Base-by-base conservation (phyloP, 2,113 vertebrate species). In the Perccottus glenii region DNA sequence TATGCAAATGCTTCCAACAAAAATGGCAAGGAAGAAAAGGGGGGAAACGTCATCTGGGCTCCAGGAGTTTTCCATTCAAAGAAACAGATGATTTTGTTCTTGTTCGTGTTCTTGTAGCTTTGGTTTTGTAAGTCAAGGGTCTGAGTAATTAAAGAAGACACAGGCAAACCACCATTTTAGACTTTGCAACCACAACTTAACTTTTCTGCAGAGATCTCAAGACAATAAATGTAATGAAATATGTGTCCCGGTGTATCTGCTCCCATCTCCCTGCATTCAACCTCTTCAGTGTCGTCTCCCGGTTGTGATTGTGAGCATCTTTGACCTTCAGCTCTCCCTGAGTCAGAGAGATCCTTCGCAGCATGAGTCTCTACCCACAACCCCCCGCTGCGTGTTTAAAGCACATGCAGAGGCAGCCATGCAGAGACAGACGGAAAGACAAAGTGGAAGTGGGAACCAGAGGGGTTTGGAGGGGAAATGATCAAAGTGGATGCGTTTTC, bases 301-400 rank as follows among this genome's bases (percentile, higher is more conserved):
- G 67, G 77, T 84, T 85, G 78, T 78, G 84, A 86, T 90, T 82
- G 72, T 63, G 81, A 85, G 84, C 77, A 84, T 83, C 83, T 90
- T 85, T 88, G 90, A 91, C 90, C 87, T 90, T 91, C 88, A 89
- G 85, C 81, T 85, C 86, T 84, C 79, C 79, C 81, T 73, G 87
- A 90, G 84, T 85, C 81, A 86, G 75, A 88, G 86, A 84, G 84
- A 88, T 80, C 75, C 84, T 84, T 89, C 87, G 51, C 90, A 92
- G 90, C 85, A 47, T 82, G 91, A 88, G 85, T 64, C 87, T 80
- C 78, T 85, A 83, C 83, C 84, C 87, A 86, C 68, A 87, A 84
- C 77, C 91, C 86, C 91, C 90, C 59, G 75, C 87, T 87, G 90
- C 27, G 78, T 57, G 77, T 84, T 90, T 87, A 88, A 90, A 91